A percentile compares a stretch with the other conserved stretches of the same genome.
Evolutionary conservation across 1,140 invertebrate genomes (phyloP).

Genomic region (Drosophila ercepeae): DNA sequence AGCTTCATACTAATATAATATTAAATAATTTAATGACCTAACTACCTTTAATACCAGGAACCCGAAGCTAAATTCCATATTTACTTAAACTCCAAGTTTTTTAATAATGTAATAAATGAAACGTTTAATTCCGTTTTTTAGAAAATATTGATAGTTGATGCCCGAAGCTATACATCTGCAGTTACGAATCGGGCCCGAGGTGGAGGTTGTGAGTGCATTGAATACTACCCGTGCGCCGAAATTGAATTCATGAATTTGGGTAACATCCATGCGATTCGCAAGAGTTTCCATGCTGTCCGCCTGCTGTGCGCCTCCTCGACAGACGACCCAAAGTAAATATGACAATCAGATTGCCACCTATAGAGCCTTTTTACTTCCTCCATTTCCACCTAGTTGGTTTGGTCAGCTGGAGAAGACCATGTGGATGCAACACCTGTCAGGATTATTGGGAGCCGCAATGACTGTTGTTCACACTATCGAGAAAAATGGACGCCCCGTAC

Average conservation of each 20-base stretch:
- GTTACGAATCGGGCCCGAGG: conserved; percentile 97
- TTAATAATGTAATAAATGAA: no score
- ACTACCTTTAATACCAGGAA: no score
- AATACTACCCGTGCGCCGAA: conserved; percentile 96
- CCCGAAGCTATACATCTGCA: conserved; percentile 96
- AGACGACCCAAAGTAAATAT: conserved; percentile 90
- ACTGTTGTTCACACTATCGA: conserved; percentile 92
- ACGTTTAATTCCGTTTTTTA: conserved; percentile 67
- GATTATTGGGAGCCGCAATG: conserved; percentile 91
- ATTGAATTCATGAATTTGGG: conserved; percentile 98
- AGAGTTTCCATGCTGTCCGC: conserved; percentile 91
- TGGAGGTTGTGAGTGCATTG: conserved; percentile 97
- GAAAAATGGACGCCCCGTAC: conserved; percentile 93
- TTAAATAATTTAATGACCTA: no score
- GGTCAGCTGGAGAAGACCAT: conserved; percentile 93
- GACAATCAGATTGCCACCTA: neutral
- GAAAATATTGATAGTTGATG: conserved; percentile 97
- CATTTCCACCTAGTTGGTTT: conserved; percentile 89
- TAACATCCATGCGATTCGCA: conserved; percentile 97
- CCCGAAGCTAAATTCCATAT: no score
- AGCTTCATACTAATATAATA: no score
- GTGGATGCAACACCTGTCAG: conserved; percentile 95
- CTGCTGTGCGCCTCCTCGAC: conserved; percentile 90
- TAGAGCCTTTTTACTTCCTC: neutral
- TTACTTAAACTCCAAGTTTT: no score